Percentiles rank a stretch among this genome's conserved stretches.
These are phyloP conservation scores for Phaetusa simplex DNA, from an alignment of 2,113 vertebrate genomes.

Conservation along the genomic window DNA sequence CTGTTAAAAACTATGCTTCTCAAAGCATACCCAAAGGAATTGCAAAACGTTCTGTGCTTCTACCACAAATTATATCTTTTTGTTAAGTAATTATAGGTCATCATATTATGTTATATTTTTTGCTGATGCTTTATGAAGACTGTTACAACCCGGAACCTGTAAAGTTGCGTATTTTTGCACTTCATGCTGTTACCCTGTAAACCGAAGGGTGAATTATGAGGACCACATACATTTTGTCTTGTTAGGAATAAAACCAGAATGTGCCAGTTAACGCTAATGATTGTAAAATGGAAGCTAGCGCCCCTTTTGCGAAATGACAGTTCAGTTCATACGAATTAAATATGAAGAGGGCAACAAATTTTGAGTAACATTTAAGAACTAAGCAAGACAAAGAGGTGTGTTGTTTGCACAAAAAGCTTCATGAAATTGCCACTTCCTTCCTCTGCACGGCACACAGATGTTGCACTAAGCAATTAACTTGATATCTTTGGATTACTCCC, in stretches of 20 bases:
- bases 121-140: neutral
- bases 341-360: neutral
- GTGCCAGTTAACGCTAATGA: neutral
- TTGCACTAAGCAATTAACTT: neutral
- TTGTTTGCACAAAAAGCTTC: conserved; percentile 10
- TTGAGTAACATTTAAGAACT: neutral
- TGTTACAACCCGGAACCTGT: neutral
- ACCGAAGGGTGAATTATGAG: neutral
- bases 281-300: neutral
- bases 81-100: neutral
- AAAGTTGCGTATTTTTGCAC: neutral
- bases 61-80: neutral
- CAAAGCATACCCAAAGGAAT: neutral
- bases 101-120: neutral
- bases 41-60: neutral
- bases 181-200: neutral
- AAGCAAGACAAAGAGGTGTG: neutral
- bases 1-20: neutral
- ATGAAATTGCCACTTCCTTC: conserved; percentile 13
- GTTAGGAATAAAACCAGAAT: neutral
- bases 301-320: neutral
- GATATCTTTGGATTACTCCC: conserved; percentile 18
- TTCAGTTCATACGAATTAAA: neutral
- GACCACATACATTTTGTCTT: neutral
- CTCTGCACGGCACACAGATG: neutral